Evolutionary conservation across 2,888 invertebrate species (phyloP).

Genomic region (Adelphocoris suturalis): DNA sequence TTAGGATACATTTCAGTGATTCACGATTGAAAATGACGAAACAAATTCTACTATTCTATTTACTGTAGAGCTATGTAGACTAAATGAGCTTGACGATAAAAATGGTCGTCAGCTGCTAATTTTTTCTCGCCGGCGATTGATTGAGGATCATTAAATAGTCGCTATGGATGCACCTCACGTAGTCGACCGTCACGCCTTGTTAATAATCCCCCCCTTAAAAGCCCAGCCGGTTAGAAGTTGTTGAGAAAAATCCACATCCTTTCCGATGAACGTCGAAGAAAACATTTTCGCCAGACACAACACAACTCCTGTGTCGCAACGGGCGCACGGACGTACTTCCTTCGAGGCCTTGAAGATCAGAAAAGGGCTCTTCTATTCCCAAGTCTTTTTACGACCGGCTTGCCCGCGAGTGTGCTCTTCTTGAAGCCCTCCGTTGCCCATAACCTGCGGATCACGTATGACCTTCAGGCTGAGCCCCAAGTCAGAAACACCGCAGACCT

Average conservation of each 20-base stretch:
- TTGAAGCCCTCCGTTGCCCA: neutral
- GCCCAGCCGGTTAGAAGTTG: neutral
- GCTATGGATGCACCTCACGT: neutral
- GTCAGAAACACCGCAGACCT: constrained; percentile 7
- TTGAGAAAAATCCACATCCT: neutral
- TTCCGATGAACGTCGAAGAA: neutral
- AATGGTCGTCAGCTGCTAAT: neutral
- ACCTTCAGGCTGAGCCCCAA: neutral
- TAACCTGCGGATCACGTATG: constrained; percentile 2
- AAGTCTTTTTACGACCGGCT: neutral
- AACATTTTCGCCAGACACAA: neutral
- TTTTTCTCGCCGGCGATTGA: neutral
- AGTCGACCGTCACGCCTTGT: neutral
- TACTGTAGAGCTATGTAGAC: too few species aligned
- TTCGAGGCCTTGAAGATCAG: constrained; percentile 21
- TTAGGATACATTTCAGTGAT: too few species aligned
- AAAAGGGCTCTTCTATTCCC: neutral
- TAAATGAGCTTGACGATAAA: too few species aligned
- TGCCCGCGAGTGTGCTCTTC: neutral
- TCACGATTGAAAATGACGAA: too few species aligned
- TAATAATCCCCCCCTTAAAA: neutral
- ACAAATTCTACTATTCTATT: too few species aligned
- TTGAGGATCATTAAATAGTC: neutral
- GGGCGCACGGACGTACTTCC: neutral
- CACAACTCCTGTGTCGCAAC: constrained; percentile 16